phyloP scores from a whole-genome alignment of 2,113 vertebrate genomes.

The Spilogale gracilis region DNA sequence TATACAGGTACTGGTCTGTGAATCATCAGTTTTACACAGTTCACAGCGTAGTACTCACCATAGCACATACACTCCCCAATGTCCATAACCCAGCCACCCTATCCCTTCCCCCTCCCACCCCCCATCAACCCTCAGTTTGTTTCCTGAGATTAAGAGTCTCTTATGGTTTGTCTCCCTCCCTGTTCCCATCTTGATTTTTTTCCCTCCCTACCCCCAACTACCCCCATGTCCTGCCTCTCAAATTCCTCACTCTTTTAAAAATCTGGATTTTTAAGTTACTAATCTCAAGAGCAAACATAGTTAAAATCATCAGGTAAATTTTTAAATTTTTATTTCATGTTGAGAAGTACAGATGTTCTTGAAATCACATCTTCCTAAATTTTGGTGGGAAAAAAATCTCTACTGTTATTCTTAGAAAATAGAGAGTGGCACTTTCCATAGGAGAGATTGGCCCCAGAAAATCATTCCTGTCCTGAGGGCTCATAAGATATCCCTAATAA shows the following conservation, averaged over 20 bases:
- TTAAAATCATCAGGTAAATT: conserved; percentile 45
- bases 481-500: background rate
- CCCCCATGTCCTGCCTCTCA: too few species aligned
- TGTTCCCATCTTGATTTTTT: too few species aligned
- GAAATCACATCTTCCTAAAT: background rate
- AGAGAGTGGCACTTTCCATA: background rate
- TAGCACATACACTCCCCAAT: too few species aligned
- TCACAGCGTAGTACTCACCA: too few species aligned
- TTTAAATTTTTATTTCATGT: background rate
- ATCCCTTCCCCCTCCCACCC: too few species aligned
- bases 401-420: conserved; percentile 43
- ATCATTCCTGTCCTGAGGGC: background rate
- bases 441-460: background rate
- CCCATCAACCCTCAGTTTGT: too few species aligned
- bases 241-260: background rate
- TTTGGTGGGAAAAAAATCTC: conserved; percentile 26
- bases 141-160: too few species aligned
- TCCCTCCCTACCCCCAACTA: too few species aligned
- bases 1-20: too few species aligned
- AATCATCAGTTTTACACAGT: too few species aligned
- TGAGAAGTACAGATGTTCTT: conserved; percentile 35
- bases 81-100: too few species aligned
- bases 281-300: conserved; percentile 4
- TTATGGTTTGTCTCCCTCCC: too few species aligned
- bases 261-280: background rate